Percentiles rank a stretch among this genome's conserved stretches.
phyloP scores from a whole-genome alignment of 2,113 vertebrate genomes.

The Varanus salvator region DNA sequence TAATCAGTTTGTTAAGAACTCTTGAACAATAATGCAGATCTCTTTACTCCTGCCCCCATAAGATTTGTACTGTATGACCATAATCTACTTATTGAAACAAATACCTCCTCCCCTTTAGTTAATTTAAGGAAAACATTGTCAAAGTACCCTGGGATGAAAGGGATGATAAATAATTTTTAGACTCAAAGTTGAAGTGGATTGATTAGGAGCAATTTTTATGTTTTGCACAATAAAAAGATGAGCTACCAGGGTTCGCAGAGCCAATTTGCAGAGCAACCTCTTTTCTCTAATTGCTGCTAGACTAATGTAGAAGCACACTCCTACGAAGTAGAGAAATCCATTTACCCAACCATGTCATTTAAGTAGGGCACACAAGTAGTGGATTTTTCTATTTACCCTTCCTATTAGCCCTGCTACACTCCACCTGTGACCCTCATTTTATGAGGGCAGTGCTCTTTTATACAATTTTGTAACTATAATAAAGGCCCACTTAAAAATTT shows the following conservation, averaged over 20 bases:
- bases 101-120: slow-evolving; percentile 67
- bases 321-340: slow-evolving; percentile 83
- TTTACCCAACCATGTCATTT: slow-evolving; percentile 89
- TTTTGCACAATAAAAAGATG: slow-evolving; percentile 84
- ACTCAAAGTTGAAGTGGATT: slow-evolving; percentile 81
- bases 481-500: slow-evolving; percentile 78
- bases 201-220: slow-evolving; percentile 83
- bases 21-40: slow-evolving; percentile 57
- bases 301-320: slow-evolving; percentile 80
- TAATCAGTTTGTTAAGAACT: slow-evolving; percentile 75
- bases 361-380: slow-evolving; percentile 82
- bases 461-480: slow-evolving; percentile 79
- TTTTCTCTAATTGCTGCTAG: slow-evolving; percentile 87
- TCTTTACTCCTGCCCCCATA: slow-evolving; percentile 59
- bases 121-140: slow-evolving; percentile 79
- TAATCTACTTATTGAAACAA: slow-evolving; percentile 75
- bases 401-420: slow-evolving; percentile 84
- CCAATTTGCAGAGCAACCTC: slow-evolving; percentile 85
- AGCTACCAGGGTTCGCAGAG: slow-evolving; percentile 75
- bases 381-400: slow-evolving; percentile 92
- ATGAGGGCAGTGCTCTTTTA: slow-evolving; percentile 71
- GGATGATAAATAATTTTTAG: slow-evolving; percentile 78
- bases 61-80: slow-evolving; percentile 52
- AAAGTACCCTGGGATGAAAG: slow-evolving; percentile 70
- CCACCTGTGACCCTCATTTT: slow-evolving; percentile 84